A percentile compares a stretch with the other conserved stretches of the same genome.
Conservation (phyloP, 2,797 vertebrate species). For the Stomatorhinus walkeri region DNA sequence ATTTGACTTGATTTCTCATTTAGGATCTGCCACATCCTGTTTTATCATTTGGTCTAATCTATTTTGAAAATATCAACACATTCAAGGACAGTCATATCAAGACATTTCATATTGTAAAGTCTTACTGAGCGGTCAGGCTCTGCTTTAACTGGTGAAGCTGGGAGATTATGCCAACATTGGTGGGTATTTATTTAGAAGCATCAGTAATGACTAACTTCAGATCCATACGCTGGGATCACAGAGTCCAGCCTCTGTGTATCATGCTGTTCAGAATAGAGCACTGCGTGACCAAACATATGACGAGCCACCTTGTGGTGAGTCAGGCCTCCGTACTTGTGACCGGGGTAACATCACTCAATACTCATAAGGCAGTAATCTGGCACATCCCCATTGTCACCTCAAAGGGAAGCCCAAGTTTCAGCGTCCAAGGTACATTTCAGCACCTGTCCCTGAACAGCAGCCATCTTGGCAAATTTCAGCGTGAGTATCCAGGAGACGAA, state of each 20-base stretch:
- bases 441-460: constrained; percentile 5
- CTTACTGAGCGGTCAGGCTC: not conserved
- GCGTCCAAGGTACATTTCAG: constrained; percentile 1
- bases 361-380: not conserved
- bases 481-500: not conserved
- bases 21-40: not conserved
- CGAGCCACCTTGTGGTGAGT: not conserved
- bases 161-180: not conserved
- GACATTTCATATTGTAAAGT: not conserved
- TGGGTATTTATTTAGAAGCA: not conserved
- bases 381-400: not conserved
- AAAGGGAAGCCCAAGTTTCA: not conserved
- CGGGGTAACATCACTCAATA: not conserved
- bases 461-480: not conserved
- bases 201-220: not conserved
- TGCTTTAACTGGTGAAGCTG: not conserved
- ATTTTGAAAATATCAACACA: not conserved
- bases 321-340: not conserved
- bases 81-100: not conserved
- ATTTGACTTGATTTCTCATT: not conserved
- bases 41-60: not conserved
- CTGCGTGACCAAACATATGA: not conserved
- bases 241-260: not conserved
- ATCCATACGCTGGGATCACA: not conserved
- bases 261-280: not conserved